A percentile compares a stretch with the other conserved stretches of the same genome.
These are phyloP conservation scores for Eretmocerus hayati DNA, from an alignment of 2,888 invertebrate genomes.

Conservation along the genomic window DNA sequence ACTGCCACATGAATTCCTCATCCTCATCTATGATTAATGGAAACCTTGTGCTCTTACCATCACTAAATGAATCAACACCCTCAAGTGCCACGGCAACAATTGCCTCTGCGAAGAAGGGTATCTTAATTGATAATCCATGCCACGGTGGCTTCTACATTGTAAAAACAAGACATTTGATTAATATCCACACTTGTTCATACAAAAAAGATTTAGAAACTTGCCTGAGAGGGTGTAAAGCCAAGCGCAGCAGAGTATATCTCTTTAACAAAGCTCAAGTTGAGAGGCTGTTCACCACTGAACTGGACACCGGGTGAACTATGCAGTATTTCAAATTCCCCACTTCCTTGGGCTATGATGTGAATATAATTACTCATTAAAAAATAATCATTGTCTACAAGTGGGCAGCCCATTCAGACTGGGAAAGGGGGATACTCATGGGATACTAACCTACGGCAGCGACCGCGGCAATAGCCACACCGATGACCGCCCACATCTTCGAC, in stretches of 20 bases:
- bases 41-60: slow-evolving; percentile 49
- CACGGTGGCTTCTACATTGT: slow-evolving; percentile 56
- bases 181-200: no score
- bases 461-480: no score
- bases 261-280: slow-evolving; percentile 59
- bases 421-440: no score
- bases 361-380: no score
- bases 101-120: slow-evolving; percentile 68
- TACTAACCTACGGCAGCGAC: no score
- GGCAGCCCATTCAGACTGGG: no score
- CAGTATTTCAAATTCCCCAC: slow-evolving; percentile 63
- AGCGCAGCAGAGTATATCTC: slow-evolving; percentile 67
- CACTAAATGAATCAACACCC: slow-evolving; percentile 51
- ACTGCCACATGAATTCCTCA: slow-evolving; percentile 57
- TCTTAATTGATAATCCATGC: slow-evolving; percentile 60
- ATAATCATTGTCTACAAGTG: no score
- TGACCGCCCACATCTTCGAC: no score
- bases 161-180: slow-evolving; percentile 5
- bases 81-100: slow-evolving; percentile 64
- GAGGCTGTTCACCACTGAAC: slow-evolving; percentile 60
- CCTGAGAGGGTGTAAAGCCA: slow-evolving; percentile 67
- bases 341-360: slow-evolving; percentile 51
- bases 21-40: slow-evolving; percentile 57
- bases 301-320: slow-evolving; percentile 61
- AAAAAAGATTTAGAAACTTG: slow-evolving; percentile 38